Evolutionary conservation across 30 jellyfish, hydroid and myxozoan genomes (phyloP), one percentile per base, ranked within the genome.

Genomic region (Cassiopea xamachana): DNA sequence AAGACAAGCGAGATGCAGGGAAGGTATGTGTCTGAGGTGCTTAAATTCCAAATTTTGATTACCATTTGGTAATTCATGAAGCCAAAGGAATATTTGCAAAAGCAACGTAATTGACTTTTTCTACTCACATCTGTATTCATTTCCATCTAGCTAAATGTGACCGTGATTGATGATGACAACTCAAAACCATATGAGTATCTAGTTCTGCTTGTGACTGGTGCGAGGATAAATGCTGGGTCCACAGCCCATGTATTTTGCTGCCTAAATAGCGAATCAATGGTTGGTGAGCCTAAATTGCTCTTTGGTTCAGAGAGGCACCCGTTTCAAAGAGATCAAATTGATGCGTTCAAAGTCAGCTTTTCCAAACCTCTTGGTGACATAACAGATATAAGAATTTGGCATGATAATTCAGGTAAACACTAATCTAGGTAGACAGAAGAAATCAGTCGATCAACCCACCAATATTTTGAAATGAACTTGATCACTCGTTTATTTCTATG

Each of bases 201-300:
- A 0, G 76, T 87, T 44, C 76, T 87, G 19, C 17, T 87, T 16
- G 92, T 93, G 6, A 93, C 98, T 49, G 98, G 98, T 16, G 95
- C 95, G 14, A 93, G 98, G 51, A 43, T 62, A 44, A 78, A 84
- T 44, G 90, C 93, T 44, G 98, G 98, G 2, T 75, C 98, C 2
- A 87, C 98, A 7, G 98, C 98, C 1, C 88, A 93, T 72, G 98
- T 93, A 51, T 84, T 83, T 72, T 84, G 94, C 55, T 69, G 81
- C 46, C 71, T 88, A 16, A 88, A 81, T 59, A 81, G 87, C 67
- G 70, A 43, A 17, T 43, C 73, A 13, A 75, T 46, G 39, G 55
- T 45, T 12, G 94, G 94, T 12, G 88, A 76, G 49, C 89, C 94
- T 7, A 75, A 86, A 39, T 27, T 87, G 58, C 67, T 87, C 69